Evolutionary conservation across 2,113 vertebrate genomes (phyloP).

Genomic region (Platycercus adscitus): DNA sequence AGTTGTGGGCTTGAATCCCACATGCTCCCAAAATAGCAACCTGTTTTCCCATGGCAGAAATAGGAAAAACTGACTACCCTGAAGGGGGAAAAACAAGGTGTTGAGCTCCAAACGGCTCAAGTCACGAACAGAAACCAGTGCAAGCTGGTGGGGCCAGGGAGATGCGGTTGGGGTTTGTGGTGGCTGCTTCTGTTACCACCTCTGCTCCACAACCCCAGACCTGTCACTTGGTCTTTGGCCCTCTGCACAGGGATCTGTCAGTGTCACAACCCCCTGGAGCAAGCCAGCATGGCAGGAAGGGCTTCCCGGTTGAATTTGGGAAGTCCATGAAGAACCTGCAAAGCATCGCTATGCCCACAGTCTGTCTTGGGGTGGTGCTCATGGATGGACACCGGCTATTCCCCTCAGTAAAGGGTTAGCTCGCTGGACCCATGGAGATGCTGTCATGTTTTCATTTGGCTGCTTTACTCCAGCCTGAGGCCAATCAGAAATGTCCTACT

Average conservation of each 20-base stretch:
- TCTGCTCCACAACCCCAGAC: neutral
- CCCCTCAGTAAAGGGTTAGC: neutral
- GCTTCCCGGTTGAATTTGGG: neutral
- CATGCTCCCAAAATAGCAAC: neutral
- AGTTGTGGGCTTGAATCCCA: neutral
- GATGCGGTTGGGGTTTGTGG: neutral
- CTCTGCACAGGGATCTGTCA: neutral
- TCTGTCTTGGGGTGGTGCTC: neutral
- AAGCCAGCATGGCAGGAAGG: neutral
- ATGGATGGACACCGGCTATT: neutral
- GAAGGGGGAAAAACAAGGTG: neutral
- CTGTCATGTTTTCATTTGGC: constrained; percentile 62
- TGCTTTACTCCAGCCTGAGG: constrained; percentile 64
- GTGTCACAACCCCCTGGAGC: neutral
- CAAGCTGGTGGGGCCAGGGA: neutral
- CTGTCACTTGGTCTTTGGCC: neutral
- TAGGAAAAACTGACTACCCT: constrained; percentile 13
- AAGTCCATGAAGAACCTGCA: neutral
- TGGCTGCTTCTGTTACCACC: neutral
- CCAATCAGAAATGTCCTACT: constrained; percentile 67
- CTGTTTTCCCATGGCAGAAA: constrained; percentile 12
- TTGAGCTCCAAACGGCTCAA: neutral
- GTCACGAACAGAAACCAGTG: neutral
- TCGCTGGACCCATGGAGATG: neutral
- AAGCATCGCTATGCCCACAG: fast-evolving